phyloP scores from a whole-genome alignment of 1,140 invertebrate species.

The Drosophila kikkawai region DNA sequence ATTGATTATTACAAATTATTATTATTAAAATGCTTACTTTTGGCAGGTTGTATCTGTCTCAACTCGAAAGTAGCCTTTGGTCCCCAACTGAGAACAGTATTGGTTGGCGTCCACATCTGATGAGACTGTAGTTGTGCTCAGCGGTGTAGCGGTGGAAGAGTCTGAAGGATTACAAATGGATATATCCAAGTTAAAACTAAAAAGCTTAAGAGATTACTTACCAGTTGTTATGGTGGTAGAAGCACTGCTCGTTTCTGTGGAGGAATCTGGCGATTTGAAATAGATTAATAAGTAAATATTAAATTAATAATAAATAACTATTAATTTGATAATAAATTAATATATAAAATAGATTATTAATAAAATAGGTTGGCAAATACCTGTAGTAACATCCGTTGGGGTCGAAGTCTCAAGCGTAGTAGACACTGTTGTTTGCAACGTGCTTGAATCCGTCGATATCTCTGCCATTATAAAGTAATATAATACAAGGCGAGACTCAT shows the following conservation, averaged over 20 bases:
- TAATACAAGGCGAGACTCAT: neutral
- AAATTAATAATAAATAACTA: too few relatives aligned
- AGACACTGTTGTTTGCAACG: neutral
- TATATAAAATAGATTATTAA: neutral
- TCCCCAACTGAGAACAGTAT: conserved; percentile 44
- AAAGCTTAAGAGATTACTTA: neutral
- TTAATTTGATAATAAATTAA: too few relatives aligned
- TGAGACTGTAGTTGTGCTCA: conserved; percentile 18
- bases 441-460: conserved; percentile 10
- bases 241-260: neutral
- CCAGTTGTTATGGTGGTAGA: neutral
- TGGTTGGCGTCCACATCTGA: conserved; percentile 24
- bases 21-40: conserved; percentile 35
- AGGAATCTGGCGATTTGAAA: neutral
- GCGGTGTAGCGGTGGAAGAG: conserved; percentile 9
- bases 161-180: conserved; percentile 4
- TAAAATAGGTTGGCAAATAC: neutral
- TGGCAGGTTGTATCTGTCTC: conserved; percentile 56
- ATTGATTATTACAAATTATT: neutral
- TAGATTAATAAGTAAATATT: neutral
- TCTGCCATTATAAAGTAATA: neutral
- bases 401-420: neutral
- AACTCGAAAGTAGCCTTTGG: conserved; percentile 49
- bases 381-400: conserved; percentile 1
- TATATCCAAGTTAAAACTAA: neutral